Evolutionary conservation across 1,140 invertebrate genomes (phyloP).

Genomic region (Pogonognathellus flavescens): DNA sequence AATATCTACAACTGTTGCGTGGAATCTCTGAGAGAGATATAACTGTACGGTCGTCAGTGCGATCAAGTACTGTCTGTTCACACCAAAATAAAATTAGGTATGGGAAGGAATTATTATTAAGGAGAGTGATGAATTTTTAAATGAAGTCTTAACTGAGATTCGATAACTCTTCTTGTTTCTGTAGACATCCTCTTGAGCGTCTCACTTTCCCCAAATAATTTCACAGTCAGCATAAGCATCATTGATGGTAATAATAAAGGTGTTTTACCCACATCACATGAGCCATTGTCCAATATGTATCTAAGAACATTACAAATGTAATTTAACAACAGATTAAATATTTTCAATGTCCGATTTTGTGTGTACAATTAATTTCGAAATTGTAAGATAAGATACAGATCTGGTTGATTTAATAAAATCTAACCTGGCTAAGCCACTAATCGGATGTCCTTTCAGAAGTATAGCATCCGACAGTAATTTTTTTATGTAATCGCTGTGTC

Average conservation of each 20-base stretch:
- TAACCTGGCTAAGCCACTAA: not conserved
- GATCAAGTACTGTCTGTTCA: not conserved
- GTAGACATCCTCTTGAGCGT: not conserved
- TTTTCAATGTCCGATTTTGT: not conserved
- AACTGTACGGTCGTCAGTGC: not conserved
- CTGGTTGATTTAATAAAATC: not conserved
- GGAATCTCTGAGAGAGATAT: not conserved
- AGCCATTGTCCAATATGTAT: not conserved
- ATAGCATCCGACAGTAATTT: not conserved
- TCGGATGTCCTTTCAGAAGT: not conserved
- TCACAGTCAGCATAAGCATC: not conserved
- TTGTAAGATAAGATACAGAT: not conserved
- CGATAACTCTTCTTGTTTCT: not conserved
- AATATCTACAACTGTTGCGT: not conserved
- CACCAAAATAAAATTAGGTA: not conserved
- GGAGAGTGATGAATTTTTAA: not conserved
- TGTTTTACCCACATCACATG: not conserved
- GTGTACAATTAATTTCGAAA: not conserved
- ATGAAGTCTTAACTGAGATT: not conserved
- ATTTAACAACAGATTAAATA: not conserved
- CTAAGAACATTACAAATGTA: not conserved
- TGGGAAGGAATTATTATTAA: not conserved
- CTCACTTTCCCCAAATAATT: not conserved
- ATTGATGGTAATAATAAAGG: not conserved
- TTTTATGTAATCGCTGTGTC: not conserved